A percentile compares a stretch with the other conserved stretches of the same genome.
Conservation (phyloP, 2,113 vertebrate species). For the Cyphomyrus discorhynchus region DNA sequence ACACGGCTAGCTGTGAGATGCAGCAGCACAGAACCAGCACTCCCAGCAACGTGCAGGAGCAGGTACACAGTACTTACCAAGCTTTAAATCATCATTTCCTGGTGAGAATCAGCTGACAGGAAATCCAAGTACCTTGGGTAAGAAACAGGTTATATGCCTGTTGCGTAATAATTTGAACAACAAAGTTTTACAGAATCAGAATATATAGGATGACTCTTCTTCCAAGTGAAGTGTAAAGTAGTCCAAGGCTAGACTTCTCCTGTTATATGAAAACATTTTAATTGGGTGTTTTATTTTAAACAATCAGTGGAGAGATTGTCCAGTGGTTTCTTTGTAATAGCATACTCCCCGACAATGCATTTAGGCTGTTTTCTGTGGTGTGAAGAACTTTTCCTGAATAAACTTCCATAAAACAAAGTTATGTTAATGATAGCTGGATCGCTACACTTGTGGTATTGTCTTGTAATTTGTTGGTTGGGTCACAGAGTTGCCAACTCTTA, state of each 20-base stretch:
- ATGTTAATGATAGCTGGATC: not conserved
- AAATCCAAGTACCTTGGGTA: not conserved
- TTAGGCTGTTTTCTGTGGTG: not conserved
- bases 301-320: not conserved
- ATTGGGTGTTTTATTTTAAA: not conserved
- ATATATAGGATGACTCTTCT: not conserved
- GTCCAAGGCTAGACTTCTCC: not conserved
- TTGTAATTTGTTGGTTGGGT: not conserved
- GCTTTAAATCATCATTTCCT: not conserved
- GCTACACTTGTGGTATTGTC: not conserved
- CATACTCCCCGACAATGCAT: not conserved
- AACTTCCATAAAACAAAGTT: not conserved
- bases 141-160: not conserved
- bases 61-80: conserved; percentile 33
- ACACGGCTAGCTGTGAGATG: conserved; percentile 49
- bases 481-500: too few relatives aligned
- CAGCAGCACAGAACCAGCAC: conserved; percentile 19
- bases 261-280: not conserved
- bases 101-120: not conserved
- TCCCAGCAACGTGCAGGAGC: conserved; percentile 26
- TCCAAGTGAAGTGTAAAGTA: not conserved
- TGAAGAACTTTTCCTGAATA: not conserved
- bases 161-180: not conserved
- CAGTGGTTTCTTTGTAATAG: not conserved
- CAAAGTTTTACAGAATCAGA: not conserved